Base-by-base conservation (phyloP, 2,888 invertebrate genomes). In the Mythimna loreyi region DNA sequence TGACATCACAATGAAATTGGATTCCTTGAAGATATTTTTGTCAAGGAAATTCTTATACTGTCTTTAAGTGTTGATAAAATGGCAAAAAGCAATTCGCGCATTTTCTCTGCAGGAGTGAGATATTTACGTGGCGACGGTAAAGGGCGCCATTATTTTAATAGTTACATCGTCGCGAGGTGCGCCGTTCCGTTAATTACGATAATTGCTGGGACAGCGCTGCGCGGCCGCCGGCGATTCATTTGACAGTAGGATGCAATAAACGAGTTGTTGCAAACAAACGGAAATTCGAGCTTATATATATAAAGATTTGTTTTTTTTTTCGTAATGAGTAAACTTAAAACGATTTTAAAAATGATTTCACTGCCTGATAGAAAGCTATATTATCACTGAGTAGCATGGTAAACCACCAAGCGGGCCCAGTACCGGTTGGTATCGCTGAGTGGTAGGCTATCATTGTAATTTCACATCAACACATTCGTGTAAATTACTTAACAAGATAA, bases 101-200 rank as follows among this genome's bases (percentile, higher is more conserved):
- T 47, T 47, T 47, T 57, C 43, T 19, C 30, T 30, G 11, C 16
- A 49, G 55, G 49, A 33, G 45, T 13, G 25, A 36, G 70, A 45
- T 55, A 50, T 76, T 49, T n/a, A 50, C 45, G 19, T 25, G 6
- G 25, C 11, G 7, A 11, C 7, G 50, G 5, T 16, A 43, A 2
- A 43, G 55, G 30, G 33, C 16, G 30, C 43, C 49, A 63, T 76
- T 56, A 63, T 59, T 58, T 19, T 62, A 59, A 67, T 62, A 7
- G n/a, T 69, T 23, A 28, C 70, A 36, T 30, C 28, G 45, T 6
- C 23, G 36, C 25, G 67, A 36, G 56, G 6, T n/a, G 28, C 25
- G 67, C 40, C 7, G 67, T 67, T 67, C 50, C 13, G 50, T 30
- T 50, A 28, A 55, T 67, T 36, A 49, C 59, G 28, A 30, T 30